A percentile compares a stretch with the other conserved stretches of the same genome.
Evolutionary conservation across 2,888 invertebrate genomes (phyloP).

Genomic region (Plagodis pulveraria): DNA sequence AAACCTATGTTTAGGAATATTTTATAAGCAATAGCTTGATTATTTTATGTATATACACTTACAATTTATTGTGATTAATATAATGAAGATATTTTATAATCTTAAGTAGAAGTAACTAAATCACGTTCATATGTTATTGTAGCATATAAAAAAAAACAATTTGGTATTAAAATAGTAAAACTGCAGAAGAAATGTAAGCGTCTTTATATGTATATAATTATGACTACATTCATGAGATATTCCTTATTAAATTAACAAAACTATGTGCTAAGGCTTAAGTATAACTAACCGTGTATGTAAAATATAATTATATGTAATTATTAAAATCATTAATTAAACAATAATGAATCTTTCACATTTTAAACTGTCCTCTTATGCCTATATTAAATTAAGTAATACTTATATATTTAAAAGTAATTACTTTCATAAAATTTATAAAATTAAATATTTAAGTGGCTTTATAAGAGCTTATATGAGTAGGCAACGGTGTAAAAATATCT

Average conservation of each 20-base stretch:
- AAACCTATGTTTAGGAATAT: constrained; percentile 8
- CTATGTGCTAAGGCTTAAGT: not conserved
- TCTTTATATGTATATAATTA: constrained; percentile 9
- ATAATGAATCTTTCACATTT: not conserved
- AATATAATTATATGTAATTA: not conserved
- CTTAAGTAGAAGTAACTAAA: too few relatives aligned
- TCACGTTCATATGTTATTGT: not conserved
- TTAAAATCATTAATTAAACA: constrained; percentile 5
- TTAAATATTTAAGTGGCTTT: constrained; percentile 18
- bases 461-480: constrained; percentile 9
- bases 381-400: constrained; percentile 1
- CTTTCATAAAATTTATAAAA: constrained; percentile 9
- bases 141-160: not conserved
- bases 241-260: constrained; percentile 25
- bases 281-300: not conserved
- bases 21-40: constrained; percentile 12
- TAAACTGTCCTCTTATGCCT: not conserved
- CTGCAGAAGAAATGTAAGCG: constrained; percentile 6
- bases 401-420: not conserved
- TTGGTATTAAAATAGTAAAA: constrained; percentile 2
- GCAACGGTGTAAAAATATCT: constrained; percentile 1
- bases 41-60: not conserved
- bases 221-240: constrained; percentile 11
- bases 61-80: not conserved
- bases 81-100: not conserved